Conservation (phyloP, 1,140 invertebrate species). For the Drosophila sp. region DNA sequence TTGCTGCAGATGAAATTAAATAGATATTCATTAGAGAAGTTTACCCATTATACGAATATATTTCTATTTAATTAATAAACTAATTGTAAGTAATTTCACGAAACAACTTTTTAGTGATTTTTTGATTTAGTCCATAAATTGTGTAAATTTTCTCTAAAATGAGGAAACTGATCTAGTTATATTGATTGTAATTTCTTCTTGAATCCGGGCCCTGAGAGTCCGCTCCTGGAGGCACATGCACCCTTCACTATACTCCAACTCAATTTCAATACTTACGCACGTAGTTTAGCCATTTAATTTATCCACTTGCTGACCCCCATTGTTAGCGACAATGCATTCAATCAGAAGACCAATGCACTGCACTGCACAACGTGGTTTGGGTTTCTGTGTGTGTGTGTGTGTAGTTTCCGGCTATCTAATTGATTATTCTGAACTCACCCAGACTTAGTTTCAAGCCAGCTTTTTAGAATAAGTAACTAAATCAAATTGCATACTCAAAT, state of each 20-base stretch:
- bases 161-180: too few relatives aligned
- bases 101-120: too few relatives aligned
- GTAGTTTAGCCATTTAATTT: slow-evolving; percentile 10
- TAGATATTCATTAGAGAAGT: too few relatives aligned
- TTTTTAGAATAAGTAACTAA: slow-evolving; percentile 24
- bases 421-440: slow-evolving; percentile 36
- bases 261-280: slow-evolving; percentile 38
- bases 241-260: slow-evolving; percentile 55
- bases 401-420: slow-evolving; percentile 65
- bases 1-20: slow-evolving; percentile 7
- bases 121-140: too few relatives aligned
- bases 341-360: slow-evolving; percentile 39
- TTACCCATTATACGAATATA: too few relatives aligned
- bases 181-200: too few relatives aligned
- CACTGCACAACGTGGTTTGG: slow-evolving; percentile 15
- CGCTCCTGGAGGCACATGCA: slow-evolving; percentile 6
- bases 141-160: too few relatives aligned
- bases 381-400: slow-evolving; percentile 33
- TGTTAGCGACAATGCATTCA: slow-evolving; percentile 43
- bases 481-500: slow-evolving; percentile 47
- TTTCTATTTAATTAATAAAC: too few relatives aligned
- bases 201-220: slow-evolving; percentile 1
- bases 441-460: background rate
- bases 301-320: slow-evolving; percentile 50
- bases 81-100: too few relatives aligned